Evolutionary conservation across 2,113 vertebrate species (phyloP), one percentile per base, ranked within the genome.

Genomic region (Eurypyga helias): DNA sequence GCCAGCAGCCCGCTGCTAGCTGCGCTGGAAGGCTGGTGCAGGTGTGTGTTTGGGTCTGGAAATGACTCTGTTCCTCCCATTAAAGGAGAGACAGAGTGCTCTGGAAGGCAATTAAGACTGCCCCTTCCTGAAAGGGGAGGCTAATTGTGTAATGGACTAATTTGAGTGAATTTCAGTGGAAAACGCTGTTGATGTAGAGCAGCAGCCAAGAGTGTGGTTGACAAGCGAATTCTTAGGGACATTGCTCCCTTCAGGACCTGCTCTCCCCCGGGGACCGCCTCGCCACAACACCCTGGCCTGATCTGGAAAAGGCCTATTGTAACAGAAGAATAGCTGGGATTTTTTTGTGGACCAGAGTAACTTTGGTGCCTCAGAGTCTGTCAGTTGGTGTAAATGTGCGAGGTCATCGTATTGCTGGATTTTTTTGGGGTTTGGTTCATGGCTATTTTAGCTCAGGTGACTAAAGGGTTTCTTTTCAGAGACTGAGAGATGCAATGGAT

Each of bases 251-350:
- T 70, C 17, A 33, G 75, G 67, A 80, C 49, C 29, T 52, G 29
- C 9, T 66, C 2, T 23, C 13, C 20, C 2, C 10, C 0, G 0
- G 25, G 20, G 45, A 33, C 38, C 1, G 4, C 14, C 24, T 52
- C 1, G 7, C 57, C 45, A 51, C 43, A 48, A 3, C 2, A 1
- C n/a, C 57, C 19, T 61, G 58, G 49, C 61, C 71, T 82, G 21
- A 15, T 89, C 52, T 95, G 90, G 75, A 46, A 51, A 38, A 66
- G 14, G 6, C 17, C 55, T 52, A 26, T 60, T 85, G 48, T 78
- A 83, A 64, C 71, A 88, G 48, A 78, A 29, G 77, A 76, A 43
- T 73, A 70, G 36, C 29, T 71, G 46, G 11, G 0, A 41, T 1
- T 11, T 73, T 78, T 70, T 69, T 66, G 72, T 76, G 73, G 34